Evolutionary conservation across 2,888 invertebrate genomes (phyloP).

Genomic region (Teinopalpus imperialis): DNA sequence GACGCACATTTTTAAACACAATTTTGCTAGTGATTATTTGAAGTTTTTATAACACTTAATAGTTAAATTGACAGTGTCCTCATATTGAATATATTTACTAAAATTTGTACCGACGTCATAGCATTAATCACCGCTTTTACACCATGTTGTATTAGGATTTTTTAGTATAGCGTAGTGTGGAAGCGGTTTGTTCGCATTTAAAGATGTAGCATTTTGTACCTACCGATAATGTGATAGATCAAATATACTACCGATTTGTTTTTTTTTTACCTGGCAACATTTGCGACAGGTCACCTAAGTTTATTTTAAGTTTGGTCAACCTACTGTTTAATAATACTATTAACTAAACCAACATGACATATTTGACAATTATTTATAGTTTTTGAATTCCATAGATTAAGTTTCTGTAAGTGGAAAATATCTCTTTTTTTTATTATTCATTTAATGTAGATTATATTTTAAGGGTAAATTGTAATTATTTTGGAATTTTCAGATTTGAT

Average conservation of each 20-base stretch:
- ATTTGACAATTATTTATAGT: constrained; percentile 40
- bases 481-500: constrained; percentile 9
- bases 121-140: constrained; percentile 15
- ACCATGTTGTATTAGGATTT: constrained; percentile 7
- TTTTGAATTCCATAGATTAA: constrained; percentile 32
- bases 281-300: constrained; percentile 12
- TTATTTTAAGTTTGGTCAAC: constrained; percentile 32
- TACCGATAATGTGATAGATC: constrained; percentile 55
- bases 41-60: constrained; percentile 33
- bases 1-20: constrained; percentile 44
- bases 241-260: constrained; percentile 35
- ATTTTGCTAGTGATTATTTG: constrained; percentile 41
- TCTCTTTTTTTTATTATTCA: constrained; percentile 1
- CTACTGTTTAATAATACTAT: not conserved
- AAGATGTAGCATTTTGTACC: constrained; percentile 61
- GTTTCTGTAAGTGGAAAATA: constrained; percentile 5
- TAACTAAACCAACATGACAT: constrained; percentile 37
- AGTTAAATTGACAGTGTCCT: constrained; percentile 28
- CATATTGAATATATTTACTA: constrained; percentile 31
- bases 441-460: constrained; percentile 1
- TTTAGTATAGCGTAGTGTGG: constrained; percentile 18
- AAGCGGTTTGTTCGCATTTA: constrained; percentile 47
- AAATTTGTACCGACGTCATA: constrained; percentile 28
- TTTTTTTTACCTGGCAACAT: constrained; percentile 28
- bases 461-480: constrained; percentile 8